phyloP scores from a whole-genome alignment of 2,113 vertebrate species.

The Embiotoca jacksoni region DNA sequence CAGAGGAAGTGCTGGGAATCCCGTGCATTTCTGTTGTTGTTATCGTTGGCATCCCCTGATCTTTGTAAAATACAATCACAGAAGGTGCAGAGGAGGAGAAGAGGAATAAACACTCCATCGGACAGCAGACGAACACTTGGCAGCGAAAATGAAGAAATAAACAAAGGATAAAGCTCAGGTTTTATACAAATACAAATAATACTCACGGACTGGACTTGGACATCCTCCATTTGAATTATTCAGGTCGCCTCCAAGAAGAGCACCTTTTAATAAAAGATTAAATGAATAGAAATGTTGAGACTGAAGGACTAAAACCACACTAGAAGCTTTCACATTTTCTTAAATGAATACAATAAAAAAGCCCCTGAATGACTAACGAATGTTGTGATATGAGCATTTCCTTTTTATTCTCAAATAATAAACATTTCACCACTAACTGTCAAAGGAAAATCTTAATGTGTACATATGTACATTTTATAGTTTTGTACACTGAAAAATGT shows the following conservation, averaged over 20 bases:
- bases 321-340: not conserved
- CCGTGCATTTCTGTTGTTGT: slow-evolving; percentile 50
- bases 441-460: too few species aligned
- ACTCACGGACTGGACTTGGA: slow-evolving; percentile 97
- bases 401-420: too few species aligned
- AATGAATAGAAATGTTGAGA: slow-evolving; percentile 8
- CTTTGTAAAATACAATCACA: slow-evolving; percentile 49
- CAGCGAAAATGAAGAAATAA: slow-evolving; percentile 11
- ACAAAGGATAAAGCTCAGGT: slow-evolving; percentile 2
- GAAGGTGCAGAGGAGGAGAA: slow-evolving; percentile 46
- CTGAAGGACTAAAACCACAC: not conserved
- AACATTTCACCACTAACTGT: too few species aligned
- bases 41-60: slow-evolving; percentile 55
- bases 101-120: slow-evolving; percentile 34
- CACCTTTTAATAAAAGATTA: slow-evolving; percentile 82
- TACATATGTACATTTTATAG: too few species aligned
- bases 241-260: slow-evolving; percentile 94
- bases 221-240: slow-evolving; percentile 95
- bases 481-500: too few species aligned
- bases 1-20: slow-evolving; percentile 40
- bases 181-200: slow-evolving; percentile 13
- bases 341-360: not conserved
- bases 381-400: too few species aligned
- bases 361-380: too few species aligned
- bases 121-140: slow-evolving; percentile 26